phyloP scores from a whole-genome alignment of 2,797 vertebrate genomes.

The Anniella stebbinsi region DNA sequence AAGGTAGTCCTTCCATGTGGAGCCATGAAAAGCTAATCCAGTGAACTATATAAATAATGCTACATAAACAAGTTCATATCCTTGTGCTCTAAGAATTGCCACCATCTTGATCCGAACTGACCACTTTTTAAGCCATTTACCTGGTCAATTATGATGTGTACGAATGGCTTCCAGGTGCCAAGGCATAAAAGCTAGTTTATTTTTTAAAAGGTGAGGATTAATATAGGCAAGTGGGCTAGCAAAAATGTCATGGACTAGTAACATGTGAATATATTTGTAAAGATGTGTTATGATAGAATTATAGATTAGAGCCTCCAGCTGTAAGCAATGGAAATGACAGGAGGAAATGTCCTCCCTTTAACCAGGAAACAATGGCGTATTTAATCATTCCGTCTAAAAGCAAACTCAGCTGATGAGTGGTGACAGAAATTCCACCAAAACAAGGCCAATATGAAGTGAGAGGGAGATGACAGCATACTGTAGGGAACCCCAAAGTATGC shows the following conservation, averaged over 20 bases:
- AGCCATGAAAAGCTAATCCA: neutral
- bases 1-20: neutral
- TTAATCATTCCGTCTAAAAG: neutral
- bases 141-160: neutral
- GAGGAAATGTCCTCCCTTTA: neutral
- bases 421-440: neutral
- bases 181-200: neutral
- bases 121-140: neutral
- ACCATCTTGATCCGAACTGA: neutral
- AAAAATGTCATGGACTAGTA: neutral
- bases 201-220: neutral
- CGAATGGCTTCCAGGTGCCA: neutral
- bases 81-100: neutral
- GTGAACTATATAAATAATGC: neutral
- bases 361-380: neutral
- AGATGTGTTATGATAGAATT: neutral
- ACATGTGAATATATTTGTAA: neutral
- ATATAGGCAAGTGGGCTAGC: neutral
- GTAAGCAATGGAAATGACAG: neutral
- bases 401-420: neutral
- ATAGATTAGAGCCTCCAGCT: neutral
- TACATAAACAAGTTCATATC: neutral
- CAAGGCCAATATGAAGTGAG: neutral
- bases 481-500: neutral
- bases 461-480: neutral